Percentiles rank a stretch among this genome's conserved stretches.
phyloP scores from a whole-genome alignment of 1,140 invertebrate genomes.

The Orussus abietinus region DNA sequence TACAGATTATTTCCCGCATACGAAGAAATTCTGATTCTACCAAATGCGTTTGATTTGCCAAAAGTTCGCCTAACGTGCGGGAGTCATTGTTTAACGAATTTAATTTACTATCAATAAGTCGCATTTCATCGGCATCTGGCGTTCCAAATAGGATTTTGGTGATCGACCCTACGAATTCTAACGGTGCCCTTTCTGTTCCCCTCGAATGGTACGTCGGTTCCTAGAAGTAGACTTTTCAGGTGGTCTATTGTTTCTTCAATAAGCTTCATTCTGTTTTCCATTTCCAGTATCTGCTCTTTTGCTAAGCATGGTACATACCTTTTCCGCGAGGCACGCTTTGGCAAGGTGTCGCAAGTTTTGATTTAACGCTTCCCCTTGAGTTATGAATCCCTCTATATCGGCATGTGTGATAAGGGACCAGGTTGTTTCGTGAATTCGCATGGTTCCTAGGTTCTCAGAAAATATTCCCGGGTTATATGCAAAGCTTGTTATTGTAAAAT shows the following conservation, averaged over 20 bases:
- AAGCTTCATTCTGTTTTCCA: no score
- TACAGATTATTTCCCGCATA: no score
- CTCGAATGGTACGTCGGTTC: not conserved
- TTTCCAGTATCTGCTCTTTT: no score
- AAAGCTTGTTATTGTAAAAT: no score
- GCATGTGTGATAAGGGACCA: no score
- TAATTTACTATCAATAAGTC: not conserved
- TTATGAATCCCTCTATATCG: no score
- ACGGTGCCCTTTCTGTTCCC: not conserved
- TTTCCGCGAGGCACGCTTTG: no score
- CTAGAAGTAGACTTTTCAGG: no score
- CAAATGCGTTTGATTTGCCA: slow-evolving; percentile 9
- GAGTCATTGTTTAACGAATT: slow-evolving; percentile 2
- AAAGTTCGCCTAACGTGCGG: not conserved
- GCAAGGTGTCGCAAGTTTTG: no score
- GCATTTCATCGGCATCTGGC: slow-evolving; percentile 2
- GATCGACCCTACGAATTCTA: slow-evolving; percentile 7
- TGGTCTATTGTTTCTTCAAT: no score
- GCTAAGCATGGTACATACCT: no score
- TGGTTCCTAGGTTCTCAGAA: not conserved
- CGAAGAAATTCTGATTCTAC: slow-evolving; percentile 9
- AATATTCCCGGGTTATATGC: slow-evolving; percentile 1
- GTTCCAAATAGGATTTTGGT: slow-evolving; percentile 7
- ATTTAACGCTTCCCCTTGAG: no score
- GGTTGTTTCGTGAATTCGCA: not conserved